A percentile compares a stretch with the other conserved stretches of the same genome.
Conservation (phyloP, 1,140 invertebrate species). For the Drosophila grimshawi region DNA sequence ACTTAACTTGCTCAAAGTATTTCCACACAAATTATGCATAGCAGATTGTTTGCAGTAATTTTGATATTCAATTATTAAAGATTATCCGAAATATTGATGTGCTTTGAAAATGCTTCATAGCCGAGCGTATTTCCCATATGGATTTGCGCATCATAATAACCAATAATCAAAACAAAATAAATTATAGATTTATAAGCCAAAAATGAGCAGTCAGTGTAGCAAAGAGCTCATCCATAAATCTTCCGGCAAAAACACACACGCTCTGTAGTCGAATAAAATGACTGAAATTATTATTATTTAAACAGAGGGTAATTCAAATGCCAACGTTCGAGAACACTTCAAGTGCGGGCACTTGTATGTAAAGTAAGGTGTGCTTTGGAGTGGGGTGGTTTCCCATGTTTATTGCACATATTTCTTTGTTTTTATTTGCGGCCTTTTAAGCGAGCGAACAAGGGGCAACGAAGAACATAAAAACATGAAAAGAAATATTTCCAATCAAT, state of each 20-base stretch:
- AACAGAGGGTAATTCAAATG: conserved; percentile 68
- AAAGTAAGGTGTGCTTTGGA: background rate
- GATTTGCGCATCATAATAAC: conserved; percentile 70
- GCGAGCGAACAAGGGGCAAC: background rate
- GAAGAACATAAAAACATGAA: conserved; percentile 66
- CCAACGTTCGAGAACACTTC: conserved; percentile 64
- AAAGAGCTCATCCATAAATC: conserved; percentile 66
- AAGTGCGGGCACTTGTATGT: conserved; percentile 3
- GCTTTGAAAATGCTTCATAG: conserved; percentile 26
- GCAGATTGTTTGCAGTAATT: background rate
- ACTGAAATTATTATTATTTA: conserved; percentile 73
- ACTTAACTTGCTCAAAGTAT: background rate
- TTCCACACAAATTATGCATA: background rate
- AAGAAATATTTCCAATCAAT: conserved; percentile 83
- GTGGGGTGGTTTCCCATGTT: conserved; percentile 13
- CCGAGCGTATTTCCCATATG: conserved; percentile 27
- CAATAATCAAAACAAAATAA: conserved; percentile 77
- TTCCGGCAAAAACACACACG: conserved; percentile 38
- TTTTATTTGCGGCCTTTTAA: conserved; percentile 59
- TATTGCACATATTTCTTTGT: conserved; percentile 44
- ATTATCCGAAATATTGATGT: conserved; percentile 19
- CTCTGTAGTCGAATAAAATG: conserved; percentile 62
- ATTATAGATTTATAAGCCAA: conserved; percentile 77
- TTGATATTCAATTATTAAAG: conserved; percentile 37
- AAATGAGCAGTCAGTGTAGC: conserved; percentile 65